A percentile compares a stretch with the other conserved stretches of the same genome.
Conservation (phyloP, 2,888 invertebrate genomes). For the Acrocera orbiculus region DNA sequence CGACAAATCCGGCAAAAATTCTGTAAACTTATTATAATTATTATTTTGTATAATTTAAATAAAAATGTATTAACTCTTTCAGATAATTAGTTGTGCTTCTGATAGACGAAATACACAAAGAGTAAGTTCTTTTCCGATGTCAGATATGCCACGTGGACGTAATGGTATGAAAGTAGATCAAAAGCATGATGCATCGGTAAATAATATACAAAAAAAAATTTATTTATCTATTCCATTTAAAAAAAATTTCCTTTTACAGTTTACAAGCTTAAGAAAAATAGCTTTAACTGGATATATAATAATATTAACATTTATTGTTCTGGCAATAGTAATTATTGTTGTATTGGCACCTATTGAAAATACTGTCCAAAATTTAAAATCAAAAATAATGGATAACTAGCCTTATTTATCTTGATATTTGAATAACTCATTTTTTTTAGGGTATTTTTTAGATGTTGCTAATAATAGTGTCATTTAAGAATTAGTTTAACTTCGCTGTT, state of each 20-base stretch:
- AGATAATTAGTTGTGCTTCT: conserved; percentile 61
- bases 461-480: too few relatives aligned
- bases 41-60: too few relatives aligned
- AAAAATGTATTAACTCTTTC: too few relatives aligned
- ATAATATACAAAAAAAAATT: conserved; percentile 17
- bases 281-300: conserved; percentile 63
- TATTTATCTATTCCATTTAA: conserved; percentile 1
- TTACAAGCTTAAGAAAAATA: conserved; percentile 55
- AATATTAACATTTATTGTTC: conserved; percentile 47
- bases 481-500: too few relatives aligned
- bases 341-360: conserved; percentile 57
- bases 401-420: too few relatives aligned
- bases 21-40: too few relatives aligned
- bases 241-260: conserved; percentile 34
- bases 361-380: conserved; percentile 28
- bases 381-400: conserved; percentile 9
- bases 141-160: conserved; percentile 47
- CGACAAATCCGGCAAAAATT: too few relatives aligned
- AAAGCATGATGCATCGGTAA: conserved; percentile 62
- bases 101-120: conserved; percentile 54
- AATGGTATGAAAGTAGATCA: conserved; percentile 50
- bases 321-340: conserved; percentile 55
- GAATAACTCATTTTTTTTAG: too few relatives aligned
- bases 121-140: conserved; percentile 71
- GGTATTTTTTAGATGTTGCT: too few relatives aligned